Conservation (phyloP, 2,888 invertebrate species). For the Teleiodes luculella region DNA sequence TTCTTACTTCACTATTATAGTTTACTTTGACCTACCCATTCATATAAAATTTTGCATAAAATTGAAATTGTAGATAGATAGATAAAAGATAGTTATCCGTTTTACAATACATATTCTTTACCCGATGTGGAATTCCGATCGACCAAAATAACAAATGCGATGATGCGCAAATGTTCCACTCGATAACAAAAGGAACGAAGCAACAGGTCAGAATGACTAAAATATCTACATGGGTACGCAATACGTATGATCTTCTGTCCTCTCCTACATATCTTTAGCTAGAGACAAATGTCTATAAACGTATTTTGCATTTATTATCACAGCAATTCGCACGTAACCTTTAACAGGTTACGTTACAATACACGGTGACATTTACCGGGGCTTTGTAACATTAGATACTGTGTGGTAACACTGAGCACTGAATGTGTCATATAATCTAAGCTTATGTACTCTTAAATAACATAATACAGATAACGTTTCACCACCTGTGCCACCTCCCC, state of each 20-base stretch:
- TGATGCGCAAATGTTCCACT: slow-evolving; percentile 8
- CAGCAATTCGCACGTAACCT: slow-evolving; percentile 4
- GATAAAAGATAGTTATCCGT: too few species aligned
- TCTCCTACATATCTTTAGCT: slow-evolving; percentile 2
- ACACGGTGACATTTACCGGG: background rate
- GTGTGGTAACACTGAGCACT: background rate
- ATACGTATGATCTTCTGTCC: too few species aligned
- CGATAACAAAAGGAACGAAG: slow-evolving; percentile 20
- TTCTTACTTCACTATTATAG: too few species aligned
- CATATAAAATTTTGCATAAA: too few species aligned
- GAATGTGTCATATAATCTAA: background rate
- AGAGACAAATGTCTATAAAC: background rate
- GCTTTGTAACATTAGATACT: background rate
- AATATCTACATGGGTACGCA: slow-evolving; percentile 18
- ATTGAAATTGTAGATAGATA: too few species aligned
- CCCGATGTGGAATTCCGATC: background rate
- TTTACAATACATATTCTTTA: background rate
- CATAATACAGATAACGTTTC: too few species aligned
- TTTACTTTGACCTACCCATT: too few species aligned
- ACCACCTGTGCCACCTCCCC: too few species aligned
- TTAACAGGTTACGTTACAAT: slow-evolving; percentile 3
- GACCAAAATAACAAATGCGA: slow-evolving; percentile 13
- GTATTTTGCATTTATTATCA: slow-evolving; percentile 1
- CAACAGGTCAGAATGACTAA: slow-evolving; percentile 47
- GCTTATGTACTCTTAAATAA: too few species aligned